phyloP scores from a whole-genome alignment of 2,888 invertebrate species.

The Yponomeuta cagnagella region DNA sequence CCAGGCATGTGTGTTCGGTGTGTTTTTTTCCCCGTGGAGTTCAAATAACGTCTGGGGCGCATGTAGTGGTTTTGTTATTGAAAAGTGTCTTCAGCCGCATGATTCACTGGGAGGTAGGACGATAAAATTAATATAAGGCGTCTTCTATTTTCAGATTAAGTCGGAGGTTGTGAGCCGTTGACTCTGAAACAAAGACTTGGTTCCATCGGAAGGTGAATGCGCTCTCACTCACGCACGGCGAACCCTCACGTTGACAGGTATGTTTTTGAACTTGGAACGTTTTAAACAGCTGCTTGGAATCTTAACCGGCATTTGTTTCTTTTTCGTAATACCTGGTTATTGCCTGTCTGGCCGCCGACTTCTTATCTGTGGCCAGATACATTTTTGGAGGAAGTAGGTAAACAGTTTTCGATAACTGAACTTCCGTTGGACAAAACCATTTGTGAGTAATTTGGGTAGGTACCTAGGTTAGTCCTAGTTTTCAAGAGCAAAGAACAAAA shows the following conservation, averaged over 20 bases:
- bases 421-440: not conserved
- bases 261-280: conserved; percentile 33
- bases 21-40: not conserved
- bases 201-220: conserved; percentile 66
- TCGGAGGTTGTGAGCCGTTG: conserved; percentile 66
- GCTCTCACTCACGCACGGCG: conserved; percentile 34
- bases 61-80: conserved; percentile 43
- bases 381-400: conserved; percentile 1
- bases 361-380: not conserved
- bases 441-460: too few species aligned
- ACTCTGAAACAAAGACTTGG: conserved; percentile 65
- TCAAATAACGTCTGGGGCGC: conserved; percentile 21
- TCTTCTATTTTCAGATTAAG: conserved; percentile 73
- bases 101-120: conserved; percentile 54
- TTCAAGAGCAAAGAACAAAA: too few species aligned
- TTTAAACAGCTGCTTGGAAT: conserved; percentile 13
- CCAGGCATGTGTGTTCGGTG: conserved; percentile 42
- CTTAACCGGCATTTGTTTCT: conserved; percentile 9
- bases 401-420: conserved; percentile 1
- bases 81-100: conserved; percentile 45
- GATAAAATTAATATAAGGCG: conserved; percentile 50
- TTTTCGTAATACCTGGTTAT: not conserved
- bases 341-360: not conserved
- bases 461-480: too few species aligned
- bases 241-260: conserved; percentile 55